Percentiles rank a stretch among this genome's conserved stretches.
phyloP scores from a whole-genome alignment of 2,797 vertebrate species.

The Myiotriccus ornatus region DNA sequence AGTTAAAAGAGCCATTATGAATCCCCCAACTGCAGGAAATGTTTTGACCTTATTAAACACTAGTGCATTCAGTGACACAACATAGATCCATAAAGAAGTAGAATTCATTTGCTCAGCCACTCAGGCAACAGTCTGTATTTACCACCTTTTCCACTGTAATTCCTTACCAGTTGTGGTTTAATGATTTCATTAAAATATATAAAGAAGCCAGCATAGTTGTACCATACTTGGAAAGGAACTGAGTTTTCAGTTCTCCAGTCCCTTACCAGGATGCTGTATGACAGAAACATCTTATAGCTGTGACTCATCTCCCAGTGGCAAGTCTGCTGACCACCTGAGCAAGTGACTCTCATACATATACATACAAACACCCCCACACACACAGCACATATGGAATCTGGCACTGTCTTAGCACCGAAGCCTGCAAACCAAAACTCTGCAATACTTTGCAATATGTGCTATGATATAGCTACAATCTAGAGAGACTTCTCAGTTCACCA shows the following conservation, averaged over 20 bases:
- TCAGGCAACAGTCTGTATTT: neutral
- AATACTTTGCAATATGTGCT: neutral
- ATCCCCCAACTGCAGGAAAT: neutral
- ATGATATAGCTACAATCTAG: rapidly evolving
- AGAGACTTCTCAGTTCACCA: neutral
- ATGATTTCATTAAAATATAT: neutral
- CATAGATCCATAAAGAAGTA: neutral
- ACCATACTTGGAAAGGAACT: neutral
- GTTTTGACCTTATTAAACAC: neutral
- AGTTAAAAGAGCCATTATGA: neutral
- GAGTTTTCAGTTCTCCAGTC: neutral
- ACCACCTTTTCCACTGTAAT: neutral
- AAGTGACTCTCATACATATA: neutral
- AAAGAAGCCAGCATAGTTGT: neutral
- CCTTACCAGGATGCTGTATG: neutral
- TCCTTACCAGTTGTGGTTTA: neutral
- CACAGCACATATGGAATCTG: neutral
- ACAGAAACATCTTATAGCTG: neutral
- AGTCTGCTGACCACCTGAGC: neutral
- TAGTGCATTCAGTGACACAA: neutral
- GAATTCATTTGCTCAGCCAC: neutral
- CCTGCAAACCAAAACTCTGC: neutral
- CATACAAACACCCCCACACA: neutral
- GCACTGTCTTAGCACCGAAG: neutral
- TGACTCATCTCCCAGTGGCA: neutral